A percentile compares a stretch with the other conserved stretches of the same genome.
Evolutionary conservation across 2,797 vertebrate genomes (phyloP).

Genomic region (Hylomyscus alleni): DNA sequence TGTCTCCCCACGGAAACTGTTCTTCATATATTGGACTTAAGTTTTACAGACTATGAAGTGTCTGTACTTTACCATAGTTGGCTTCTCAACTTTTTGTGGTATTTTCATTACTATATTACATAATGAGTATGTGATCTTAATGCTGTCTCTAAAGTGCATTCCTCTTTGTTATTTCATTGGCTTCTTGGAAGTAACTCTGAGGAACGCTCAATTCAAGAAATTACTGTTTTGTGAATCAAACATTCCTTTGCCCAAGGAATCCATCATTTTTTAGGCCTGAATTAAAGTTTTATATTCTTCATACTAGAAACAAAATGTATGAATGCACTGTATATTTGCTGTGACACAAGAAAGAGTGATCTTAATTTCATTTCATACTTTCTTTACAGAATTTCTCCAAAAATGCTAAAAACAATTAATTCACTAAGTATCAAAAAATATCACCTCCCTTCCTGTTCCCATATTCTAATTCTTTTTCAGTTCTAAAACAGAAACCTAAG

Average conservation of each 20-base stretch:
- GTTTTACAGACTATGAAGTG: constrained; percentile 41
- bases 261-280: background rate
- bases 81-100: constrained; percentile 60
- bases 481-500: constrained; percentile 31
- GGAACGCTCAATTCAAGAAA: background rate
- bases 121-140: constrained; percentile 55
- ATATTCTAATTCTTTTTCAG: constrained; percentile 32
- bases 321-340: constrained; percentile 25
- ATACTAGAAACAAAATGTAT: constrained; percentile 44
- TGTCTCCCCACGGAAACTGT: constrained; percentile 70
- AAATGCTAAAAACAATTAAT: constrained; percentile 61
- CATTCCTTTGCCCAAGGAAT: background rate
- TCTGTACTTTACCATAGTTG: constrained; percentile 67
- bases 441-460: background rate
- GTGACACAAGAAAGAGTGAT: background rate
- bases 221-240: background rate
- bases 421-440: constrained; percentile 55
- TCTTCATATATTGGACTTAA: constrained; percentile 62
- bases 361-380: constrained; percentile 69
- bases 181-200: constrained; percentile 58
- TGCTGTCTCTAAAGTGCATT: constrained; percentile 60
- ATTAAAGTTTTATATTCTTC: constrained; percentile 31
- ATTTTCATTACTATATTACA: constrained; percentile 30
- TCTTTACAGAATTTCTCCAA: constrained; percentile 61
- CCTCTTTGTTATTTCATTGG: constrained; percentile 23